These are phyloP conservation scores for Nipponia nippon DNA, from an alignment of 2,113 vertebrate species.

Conservation along the genomic window DNA sequence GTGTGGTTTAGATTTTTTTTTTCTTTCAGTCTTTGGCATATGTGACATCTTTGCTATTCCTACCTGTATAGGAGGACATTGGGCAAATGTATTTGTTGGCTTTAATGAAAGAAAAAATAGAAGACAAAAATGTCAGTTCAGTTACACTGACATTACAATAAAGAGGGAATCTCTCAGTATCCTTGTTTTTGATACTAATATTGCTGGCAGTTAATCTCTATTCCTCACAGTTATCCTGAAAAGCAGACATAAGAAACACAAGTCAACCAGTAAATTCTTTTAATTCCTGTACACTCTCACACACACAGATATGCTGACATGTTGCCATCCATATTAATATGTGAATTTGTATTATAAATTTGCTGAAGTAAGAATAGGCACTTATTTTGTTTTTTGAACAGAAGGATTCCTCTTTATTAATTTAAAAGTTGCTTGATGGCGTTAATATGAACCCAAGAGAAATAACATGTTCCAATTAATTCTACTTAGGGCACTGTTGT, in stretches of 20 bases:
- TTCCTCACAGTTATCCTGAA: neutral
- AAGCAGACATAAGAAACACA: neutral
- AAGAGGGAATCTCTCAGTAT: neutral
- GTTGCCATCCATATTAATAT: neutral
- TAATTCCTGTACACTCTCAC: neutral
- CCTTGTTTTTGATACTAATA: neutral
- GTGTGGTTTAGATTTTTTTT: neutral
- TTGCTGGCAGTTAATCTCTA: neutral
- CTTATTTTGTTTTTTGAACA: neutral
- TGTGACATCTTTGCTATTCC: neutral
- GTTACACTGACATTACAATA: neutral
- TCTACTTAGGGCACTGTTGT: neutral
- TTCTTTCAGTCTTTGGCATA: neutral
- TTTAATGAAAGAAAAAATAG: neutral
- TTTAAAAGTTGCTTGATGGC: neutral
- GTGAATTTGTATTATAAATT: neutral
- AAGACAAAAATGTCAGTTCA: neutral
- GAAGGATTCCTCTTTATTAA: neutral
- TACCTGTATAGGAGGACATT: neutral
- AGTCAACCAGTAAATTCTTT: neutral
- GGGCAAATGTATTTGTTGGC: neutral
- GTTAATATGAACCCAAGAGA: constrained; percentile 15
- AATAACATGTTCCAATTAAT: constrained; percentile 41
- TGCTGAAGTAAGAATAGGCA: neutral
- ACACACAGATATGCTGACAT: neutral